Base-by-base conservation (phyloP, 2,797 vertebrate species). In the Monodelphis domestica region DNA sequence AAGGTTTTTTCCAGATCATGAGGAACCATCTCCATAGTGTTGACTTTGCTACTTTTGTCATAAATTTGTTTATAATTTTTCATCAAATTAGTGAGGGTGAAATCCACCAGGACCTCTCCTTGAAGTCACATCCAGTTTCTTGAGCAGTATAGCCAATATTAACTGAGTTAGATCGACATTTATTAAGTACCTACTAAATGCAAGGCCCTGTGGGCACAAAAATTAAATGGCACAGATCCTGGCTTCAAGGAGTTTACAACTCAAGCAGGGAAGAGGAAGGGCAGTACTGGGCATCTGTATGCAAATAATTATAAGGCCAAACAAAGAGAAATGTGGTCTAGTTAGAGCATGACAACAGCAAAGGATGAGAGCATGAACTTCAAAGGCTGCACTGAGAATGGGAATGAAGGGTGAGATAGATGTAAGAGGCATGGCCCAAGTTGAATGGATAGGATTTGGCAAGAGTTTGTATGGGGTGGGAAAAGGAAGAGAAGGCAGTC, bases 391-490 rank as follows among this genome's bases (percentile, higher is more conserved):
- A 12, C 0, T 17, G 5, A n/a, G 63, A 63, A 17, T 0, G 17
- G n/a, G 5, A 17, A 45, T 1, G 70, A 45, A 45, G 38, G 70
- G 17, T 45, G 70, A 78, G 70, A 45, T 45, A 78, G 70, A 45
- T 78, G 38, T 3, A 2, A 26, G 17, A 0, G 17, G 38, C 0
- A 21, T 24, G 17, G 9, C 38, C 78, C n/a, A 78, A 24, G 17
- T 4, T 5, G 33, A n/a, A 33, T 14, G 0, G 4, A n/a, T 15
- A n/a, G 45, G 70, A 21, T 21, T 45, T 2, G 1, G 38, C 3
- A 17, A 38, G 17, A 24, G 38, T n/a, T 1, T 21, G 2, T 6
- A 24, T 45, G 21, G 38, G 70, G 38, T 15, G 15, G 59, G 59
- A n/a, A 14, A 33, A 63, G 33, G 59, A 63, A 63, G 59, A 63